Evolutionary conservation across 2,797 vertebrate species (phyloP), one percentile per base, ranked within the genome.

Genomic region (Babyrousa celebensis): DNA sequence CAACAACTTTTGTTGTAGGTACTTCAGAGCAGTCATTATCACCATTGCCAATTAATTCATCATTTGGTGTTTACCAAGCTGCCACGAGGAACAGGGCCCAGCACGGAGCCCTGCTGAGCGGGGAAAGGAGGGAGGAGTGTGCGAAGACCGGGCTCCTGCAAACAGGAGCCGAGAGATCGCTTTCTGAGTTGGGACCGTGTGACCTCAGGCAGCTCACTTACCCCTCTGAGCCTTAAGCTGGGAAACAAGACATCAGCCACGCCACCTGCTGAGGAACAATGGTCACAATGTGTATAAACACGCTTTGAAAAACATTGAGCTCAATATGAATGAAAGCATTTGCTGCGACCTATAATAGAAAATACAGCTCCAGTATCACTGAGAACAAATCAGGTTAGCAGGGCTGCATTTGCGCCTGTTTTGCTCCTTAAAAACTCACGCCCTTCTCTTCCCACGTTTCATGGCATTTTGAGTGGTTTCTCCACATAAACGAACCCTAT

Each of bases 21-120:
- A 95, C 78, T 95, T 83, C 70, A 95, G 71, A 96, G 90, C 36
- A 85, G 65, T 96, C 96, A 95, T 97, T 97, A 97, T 96, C 94
- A 86, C 79, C 0, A 3, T n/a, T 91, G 94, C 94, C 97, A 97
- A 97, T 97, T 98, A 97, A 98, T 98, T 96, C 96, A 97, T 97
- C 97, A 97, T 87, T 97, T 93, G 70, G 85, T 91, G 93, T 94
- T 96, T 97, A 94, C 92, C 1, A 70, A 95, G 92, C 94, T 98
- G 96, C 95, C 95, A 79, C 18, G 0, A 36, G 96, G 97, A 95
- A 92, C 85, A n/a, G 85, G 85, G 71, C 85, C 82, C 3, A 15
- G 84, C 68, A n/a, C 82, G 48, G 85, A 82, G 96, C 29, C 80
- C 94, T 86, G 90, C 88, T 48, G 75, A 95, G 74, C 5, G 0